A percentile compares a stretch with the other conserved stretches of the same genome.
These are phyloP conservation scores for Drosophila sechellia DNA, from an alignment of 1,140 invertebrate genomes.

Conservation along the genomic window DNA sequence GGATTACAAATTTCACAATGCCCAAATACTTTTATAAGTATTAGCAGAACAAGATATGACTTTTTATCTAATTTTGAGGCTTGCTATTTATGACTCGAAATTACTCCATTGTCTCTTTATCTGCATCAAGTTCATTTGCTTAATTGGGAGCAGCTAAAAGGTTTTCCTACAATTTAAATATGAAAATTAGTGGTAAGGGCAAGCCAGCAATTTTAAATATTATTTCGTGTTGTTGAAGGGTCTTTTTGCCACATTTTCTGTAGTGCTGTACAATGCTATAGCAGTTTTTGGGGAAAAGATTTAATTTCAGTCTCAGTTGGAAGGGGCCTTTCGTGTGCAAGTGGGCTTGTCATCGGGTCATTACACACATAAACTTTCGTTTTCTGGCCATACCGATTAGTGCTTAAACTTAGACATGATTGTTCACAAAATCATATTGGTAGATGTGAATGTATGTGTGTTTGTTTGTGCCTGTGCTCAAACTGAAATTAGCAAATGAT, in stretches of 20 bases:
- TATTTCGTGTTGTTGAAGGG: background rate
- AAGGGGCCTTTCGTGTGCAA: constrained; percentile 22
- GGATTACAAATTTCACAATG: background rate
- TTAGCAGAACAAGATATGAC: background rate
- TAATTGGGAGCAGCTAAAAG: constrained; percentile 23
- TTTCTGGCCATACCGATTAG: constrained; percentile 34
- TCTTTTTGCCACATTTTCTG: background rate
- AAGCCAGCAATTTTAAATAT: constrained; percentile 8
- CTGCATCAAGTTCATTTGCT: constrained; percentile 14
- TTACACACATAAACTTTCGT: constrained; percentile 41
- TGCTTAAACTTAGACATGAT: constrained; percentile 1
- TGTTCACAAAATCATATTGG: too few relatives aligned
- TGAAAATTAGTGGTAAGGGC: background rate
- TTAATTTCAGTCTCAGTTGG: constrained; percentile 8
- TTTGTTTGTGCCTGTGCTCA: constrained; percentile 1
- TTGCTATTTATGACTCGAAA: constrained; percentile 34
- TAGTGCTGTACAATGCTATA: background rate
- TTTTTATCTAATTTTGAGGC: constrained; percentile 1
- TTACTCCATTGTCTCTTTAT: constrained; percentile 20
- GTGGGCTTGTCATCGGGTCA: constrained; percentile 30
- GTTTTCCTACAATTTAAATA: constrained; percentile 9
- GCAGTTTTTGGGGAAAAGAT: background rate
- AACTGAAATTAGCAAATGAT: constrained; percentile 55
- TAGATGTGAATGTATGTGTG: too few relatives aligned
- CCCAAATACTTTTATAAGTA: background rate